These are phyloP conservation scores for Lampris incognitus DNA, from an alignment of 2,113 vertebrate species.

Conservation along the genomic window DNA sequence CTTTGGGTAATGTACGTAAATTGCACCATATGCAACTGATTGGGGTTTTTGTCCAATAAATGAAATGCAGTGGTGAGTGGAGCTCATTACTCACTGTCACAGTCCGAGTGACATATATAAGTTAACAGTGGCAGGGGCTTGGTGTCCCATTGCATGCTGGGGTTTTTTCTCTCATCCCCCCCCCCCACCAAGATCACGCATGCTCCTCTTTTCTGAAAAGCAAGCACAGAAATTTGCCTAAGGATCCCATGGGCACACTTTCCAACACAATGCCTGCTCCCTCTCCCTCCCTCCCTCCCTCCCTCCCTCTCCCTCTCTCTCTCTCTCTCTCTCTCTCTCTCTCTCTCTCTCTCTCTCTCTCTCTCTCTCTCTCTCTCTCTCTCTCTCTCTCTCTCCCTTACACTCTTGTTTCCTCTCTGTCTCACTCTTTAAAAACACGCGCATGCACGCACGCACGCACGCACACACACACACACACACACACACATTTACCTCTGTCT, in stretches of 20 bases:
- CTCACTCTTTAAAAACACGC: no score
- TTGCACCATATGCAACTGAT: constrained; percentile 6
- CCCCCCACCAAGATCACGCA: not conserved
- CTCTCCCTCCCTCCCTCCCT: not conserved
- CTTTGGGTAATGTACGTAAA: not conserved
- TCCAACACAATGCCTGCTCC: constrained; percentile 18
- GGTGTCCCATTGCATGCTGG: constrained; percentile 39
- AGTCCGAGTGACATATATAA: constrained; percentile 48
- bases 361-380: no score
- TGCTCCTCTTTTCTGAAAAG: constrained; percentile 37
- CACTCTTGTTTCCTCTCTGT: no score
- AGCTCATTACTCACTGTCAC: constrained; percentile 72
- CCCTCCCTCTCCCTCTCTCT: not conserved
- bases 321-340: not conserved
- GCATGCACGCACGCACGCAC: no score
- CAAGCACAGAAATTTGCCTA: constrained; percentile 24
- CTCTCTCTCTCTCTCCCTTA: no score
- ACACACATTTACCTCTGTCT: no score
- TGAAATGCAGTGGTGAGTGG: constrained; percentile 54
- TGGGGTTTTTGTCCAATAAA: constrained; percentile 31
- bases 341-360: no score
- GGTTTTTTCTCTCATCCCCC: not conserved
- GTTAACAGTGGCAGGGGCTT: constrained; percentile 44
- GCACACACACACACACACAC: no score
- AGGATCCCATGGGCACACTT: constrained; percentile 47